Percentiles rank a stretch among this genome's conserved stretches.
phyloP scores from a whole-genome alignment of 2,888 invertebrate species.

The Pherbina coryleti region DNA sequence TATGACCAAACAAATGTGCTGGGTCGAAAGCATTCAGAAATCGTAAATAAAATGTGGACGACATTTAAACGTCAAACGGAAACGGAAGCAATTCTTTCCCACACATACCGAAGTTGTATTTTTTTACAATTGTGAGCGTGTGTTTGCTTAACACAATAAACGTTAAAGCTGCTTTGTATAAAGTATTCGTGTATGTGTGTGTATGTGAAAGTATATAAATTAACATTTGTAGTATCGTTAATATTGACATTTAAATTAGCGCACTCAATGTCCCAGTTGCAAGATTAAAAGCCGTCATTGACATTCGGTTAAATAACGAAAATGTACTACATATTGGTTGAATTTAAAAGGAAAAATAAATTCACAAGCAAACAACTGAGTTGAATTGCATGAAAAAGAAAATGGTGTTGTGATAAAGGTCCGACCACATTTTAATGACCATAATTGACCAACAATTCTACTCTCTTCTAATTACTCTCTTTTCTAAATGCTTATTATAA shows the following conservation, averaged over 20 bases:
- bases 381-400: too few relatives aligned
- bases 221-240: slow-evolving; percentile 41
- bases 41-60: slow-evolving; percentile 21
- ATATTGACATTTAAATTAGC: slow-evolving; percentile 64
- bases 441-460: too few relatives aligned
- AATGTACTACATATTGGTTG: neutral
- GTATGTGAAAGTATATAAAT: neutral
- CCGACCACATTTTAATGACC: too few relatives aligned
- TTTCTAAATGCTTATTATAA: too few relatives aligned
- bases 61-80: slow-evolving; percentile 35
- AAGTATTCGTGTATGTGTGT: neutral
- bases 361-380: too few relatives aligned
- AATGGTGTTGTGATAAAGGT: too few relatives aligned
- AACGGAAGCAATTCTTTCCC: slow-evolving; percentile 57
- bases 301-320: neutral
- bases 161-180: too few relatives aligned
- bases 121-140: neutral
- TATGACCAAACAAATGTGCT: neutral
- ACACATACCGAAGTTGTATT: slow-evolving; percentile 47
- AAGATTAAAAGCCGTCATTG: slow-evolving; percentile 6
- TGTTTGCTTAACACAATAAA: neutral
- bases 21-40: neutral
- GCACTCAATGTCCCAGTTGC: slow-evolving; percentile 14
- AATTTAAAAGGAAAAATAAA: neutral
- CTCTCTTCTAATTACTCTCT: too few relatives aligned